Conservation (phyloP, 2,888 invertebrate species). For the Ellobium chinense region DNA sequence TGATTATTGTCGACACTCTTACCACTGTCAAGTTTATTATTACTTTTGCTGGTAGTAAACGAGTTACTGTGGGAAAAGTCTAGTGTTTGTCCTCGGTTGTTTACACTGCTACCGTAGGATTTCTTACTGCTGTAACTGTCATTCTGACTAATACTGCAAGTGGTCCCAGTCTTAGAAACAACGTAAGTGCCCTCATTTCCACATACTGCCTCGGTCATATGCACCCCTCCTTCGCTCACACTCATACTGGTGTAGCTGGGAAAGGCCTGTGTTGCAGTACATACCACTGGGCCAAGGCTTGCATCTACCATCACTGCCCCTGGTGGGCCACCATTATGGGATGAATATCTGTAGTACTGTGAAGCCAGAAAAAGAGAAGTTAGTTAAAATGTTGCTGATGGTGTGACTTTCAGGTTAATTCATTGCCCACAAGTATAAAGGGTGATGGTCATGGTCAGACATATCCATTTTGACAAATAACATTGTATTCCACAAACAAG, state of each 20-base stretch:
- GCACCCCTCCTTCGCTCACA: background rate
- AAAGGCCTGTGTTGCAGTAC: background rate
- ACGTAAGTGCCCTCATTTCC: background rate
- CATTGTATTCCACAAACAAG: no score
- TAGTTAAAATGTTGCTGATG: background rate
- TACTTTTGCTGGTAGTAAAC: background rate
- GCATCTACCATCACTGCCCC: constrained; percentile 26
- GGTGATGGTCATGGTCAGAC: no score
- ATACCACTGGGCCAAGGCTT: constrained; percentile 11
- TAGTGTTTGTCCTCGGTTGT: background rate
- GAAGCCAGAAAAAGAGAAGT: background rate
- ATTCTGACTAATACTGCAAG: background rate
- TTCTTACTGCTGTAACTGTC: background rate
- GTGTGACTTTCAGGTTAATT: no score
- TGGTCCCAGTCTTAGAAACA: background rate
- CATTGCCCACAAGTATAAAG: no score
- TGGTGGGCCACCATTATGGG: no score
- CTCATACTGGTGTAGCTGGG: background rate
- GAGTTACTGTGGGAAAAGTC: background rate
- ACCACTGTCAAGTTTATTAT: background rate
- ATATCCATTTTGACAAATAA: no score
- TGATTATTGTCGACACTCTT: background rate
- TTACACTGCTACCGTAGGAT: background rate
- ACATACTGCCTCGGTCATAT: background rate
- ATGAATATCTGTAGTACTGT: background rate